Base-by-base conservation (phyloP, 2,888 invertebrate species). In the Parnassius orleans region DNA sequence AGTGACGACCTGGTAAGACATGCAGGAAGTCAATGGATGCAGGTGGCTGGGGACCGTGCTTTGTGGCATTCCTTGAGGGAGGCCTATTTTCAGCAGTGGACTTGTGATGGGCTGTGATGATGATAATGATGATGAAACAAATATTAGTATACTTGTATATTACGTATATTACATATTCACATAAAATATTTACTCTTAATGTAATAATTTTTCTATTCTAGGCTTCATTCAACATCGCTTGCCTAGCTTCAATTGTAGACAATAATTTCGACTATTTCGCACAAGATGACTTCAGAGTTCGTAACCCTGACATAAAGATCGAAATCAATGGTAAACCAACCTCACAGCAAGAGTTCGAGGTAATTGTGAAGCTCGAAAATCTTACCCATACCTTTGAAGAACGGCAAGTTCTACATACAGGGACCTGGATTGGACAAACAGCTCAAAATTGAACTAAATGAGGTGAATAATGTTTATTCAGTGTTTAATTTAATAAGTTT, bases 251-350 rank as follows among this genome's bases (percentile, higher is more conserved):
- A 1, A 96, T 98, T 41, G 93, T 94, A 53, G 95, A 96, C 63
- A 97, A 95, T 0, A 94, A 96, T 63, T 97, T 94, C 79, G 97
- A 98, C 75, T 98, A 96, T 80, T 97, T 95, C 77, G 96, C 96
- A 0, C 96, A 97, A 87, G 97, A 97, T 72, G 97, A 97, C 85
- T 98, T 98, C 80, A 93, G 97, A 71, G 95, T 98, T 5, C 92
- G 97, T 42, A 97, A 97, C 75, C 98, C 98, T 0, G 97, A 97
- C 75, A 96, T 98, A 62, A 95, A 95, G 80, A 95, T 98, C 64
- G 90, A 92, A 3, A 86, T 95, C 50, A 93, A 93, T 44, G 93
- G 93, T 42, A 87, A 87, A 66, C 92, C 93, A 1, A 84, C 91
- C 1, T 92, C 93, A 0, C 86, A 79, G 3, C 84, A 92, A 70